These are phyloP conservation scores for Plagiodera versicolora DNA, from an alignment of 2,888 invertebrate genomes.

Conservation along the genomic window DNA sequence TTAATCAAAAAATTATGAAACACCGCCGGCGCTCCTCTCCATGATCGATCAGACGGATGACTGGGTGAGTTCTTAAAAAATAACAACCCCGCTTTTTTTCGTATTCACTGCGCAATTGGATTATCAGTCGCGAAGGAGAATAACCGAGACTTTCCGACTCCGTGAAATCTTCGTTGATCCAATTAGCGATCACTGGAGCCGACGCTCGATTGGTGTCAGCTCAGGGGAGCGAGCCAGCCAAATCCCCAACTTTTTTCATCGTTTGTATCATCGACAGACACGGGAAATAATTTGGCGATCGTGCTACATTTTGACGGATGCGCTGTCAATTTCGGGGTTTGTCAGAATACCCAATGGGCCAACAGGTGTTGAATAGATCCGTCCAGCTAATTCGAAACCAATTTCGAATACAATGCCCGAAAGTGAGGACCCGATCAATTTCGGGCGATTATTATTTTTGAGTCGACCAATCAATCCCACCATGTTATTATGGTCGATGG, in stretches of 20 bases:
- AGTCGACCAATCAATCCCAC: constrained; percentile 47
- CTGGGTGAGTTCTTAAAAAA: constrained; percentile 43
- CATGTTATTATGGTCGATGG: constrained; percentile 46
- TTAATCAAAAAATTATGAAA: constrained; percentile 55
- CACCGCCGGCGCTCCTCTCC: constrained; percentile 43
- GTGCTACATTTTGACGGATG: no score
- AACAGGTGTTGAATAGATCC: constrained; percentile 42
- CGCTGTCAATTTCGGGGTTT: no score
- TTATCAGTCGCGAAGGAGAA: constrained; percentile 32
- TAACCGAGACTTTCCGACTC: no score
- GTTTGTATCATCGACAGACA: no score
- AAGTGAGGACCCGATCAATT: constrained; percentile 44
- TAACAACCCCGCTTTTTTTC: constrained; percentile 41
- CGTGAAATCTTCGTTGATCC: no score
- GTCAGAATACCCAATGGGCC: no score
- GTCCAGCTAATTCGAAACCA: constrained; percentile 45
- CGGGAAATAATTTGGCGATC: no score
- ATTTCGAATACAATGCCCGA: constrained; percentile 46
- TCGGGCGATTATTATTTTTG: constrained; percentile 46
- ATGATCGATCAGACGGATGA: constrained; percentile 42
- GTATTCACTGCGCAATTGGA: constrained; percentile 43
- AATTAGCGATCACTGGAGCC: no score
- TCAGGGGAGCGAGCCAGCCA: no score
- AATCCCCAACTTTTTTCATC: no score
- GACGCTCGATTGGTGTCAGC: no score